Evolutionary conservation across 1,140 invertebrate species (phyloP).

Genomic region (Ylistrum balloti): DNA sequence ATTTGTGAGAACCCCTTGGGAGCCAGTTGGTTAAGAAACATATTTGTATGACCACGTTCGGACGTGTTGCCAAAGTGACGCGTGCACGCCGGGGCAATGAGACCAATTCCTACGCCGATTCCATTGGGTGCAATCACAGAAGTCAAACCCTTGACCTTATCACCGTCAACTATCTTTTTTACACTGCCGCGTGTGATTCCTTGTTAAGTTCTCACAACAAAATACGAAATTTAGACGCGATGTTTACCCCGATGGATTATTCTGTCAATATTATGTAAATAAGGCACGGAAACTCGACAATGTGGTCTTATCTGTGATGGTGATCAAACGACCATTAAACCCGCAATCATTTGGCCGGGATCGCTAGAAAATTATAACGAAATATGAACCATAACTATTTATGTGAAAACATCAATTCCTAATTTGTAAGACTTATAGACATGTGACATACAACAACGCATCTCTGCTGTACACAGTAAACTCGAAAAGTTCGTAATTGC

Average conservation of each 20-base stretch:
- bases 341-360: conserved; percentile 7
- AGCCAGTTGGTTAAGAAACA: conserved; percentile 48
- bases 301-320: not conserved
- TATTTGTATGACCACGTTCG: conserved; percentile 53
- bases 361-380: not conserved
- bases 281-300: not conserved
- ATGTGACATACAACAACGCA: not conserved
- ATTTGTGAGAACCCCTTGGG: conserved; percentile 44
- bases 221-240: not conserved
- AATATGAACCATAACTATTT: not conserved
- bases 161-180: conserved; percentile 39
- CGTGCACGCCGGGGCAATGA: conserved; percentile 47
- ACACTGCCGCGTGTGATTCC: not conserved
- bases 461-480: not conserved
- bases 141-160: conserved; percentile 46
- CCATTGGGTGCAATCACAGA: conserved; percentile 37
- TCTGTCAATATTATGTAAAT: conserved; percentile 36
- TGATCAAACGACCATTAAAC: conserved; percentile 11
- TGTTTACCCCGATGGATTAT: conserved; percentile 3
- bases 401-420: conserved; percentile 17
- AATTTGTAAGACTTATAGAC: conserved; percentile 28
- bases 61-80: conserved; percentile 50
- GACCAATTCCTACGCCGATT: conserved; percentile 50
- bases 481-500: not conserved
- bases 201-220: not conserved